Evolutionary conservation across 2,888 invertebrate genomes (phyloP), one percentile per base, ranked within the genome.

Genomic region (Amblyjoppa proteus): DNA sequence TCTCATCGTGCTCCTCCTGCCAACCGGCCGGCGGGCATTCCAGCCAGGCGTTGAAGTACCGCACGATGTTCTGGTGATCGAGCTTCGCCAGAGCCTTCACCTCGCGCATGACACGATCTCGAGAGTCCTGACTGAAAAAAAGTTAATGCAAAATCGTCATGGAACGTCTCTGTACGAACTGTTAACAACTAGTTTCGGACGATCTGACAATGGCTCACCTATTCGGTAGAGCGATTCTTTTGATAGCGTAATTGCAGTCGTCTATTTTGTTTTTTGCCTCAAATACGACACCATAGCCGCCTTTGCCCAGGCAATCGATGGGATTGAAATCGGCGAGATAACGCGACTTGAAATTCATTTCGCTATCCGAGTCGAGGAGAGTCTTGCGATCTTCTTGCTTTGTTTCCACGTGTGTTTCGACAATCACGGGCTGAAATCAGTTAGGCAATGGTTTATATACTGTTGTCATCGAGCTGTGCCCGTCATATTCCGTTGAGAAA

Each of bases 261-360:
- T 99, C 99, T 81, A 99, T 96, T 93, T 98, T 98, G 93, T 99
- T 99, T 92, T 96, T 96, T 0, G 98, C 99, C 93, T 99, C 98
- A 93, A 99, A 99, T 0, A 99, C 99, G 2, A 99, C 97, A 0
- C 99, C 99, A 94, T 99, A 99, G 0, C 99, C 99, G 28, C 99
- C 99, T 89, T 96, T 96, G 0, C 98, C 98, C 20, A 98, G 95
- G 88, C 97, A 97, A 86, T 96, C 95, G 45, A 98, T 94, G 38
- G 97, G 96, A 69, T 97, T 97, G 94, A 99, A 99, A 93, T 99
- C 99, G 0, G 96, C 96, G 87, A 96, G 95, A 93, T 98, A 99
- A 68, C 99, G 96, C 1, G 94, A 94, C 31, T 89, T 91, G 86
- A 93, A 94, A 84, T 91, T 91, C 28, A 64, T 80, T 1, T 89